These are phyloP conservation scores for Ciconia boyciana DNA, from an alignment of 2,113 vertebrate species.

Conservation along the genomic window DNA sequence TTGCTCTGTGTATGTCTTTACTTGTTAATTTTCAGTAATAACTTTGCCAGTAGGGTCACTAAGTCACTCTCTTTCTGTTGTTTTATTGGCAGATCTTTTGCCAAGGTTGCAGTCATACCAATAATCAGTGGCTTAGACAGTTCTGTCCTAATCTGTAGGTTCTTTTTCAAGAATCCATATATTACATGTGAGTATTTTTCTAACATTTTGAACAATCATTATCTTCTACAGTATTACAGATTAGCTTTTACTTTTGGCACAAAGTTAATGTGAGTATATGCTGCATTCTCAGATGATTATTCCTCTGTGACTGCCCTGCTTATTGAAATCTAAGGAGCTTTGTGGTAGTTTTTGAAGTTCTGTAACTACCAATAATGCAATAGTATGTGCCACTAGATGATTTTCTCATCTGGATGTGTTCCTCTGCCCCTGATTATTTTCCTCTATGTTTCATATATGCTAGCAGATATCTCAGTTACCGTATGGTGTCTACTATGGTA, in stretches of 20 bases:
- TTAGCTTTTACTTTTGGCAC: neutral
- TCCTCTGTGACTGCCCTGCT: neutral
- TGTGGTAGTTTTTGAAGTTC: neutral
- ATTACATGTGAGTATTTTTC: neutral
- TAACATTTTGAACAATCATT: neutral
- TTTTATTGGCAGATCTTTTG: neutral
- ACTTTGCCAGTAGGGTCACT: neutral
- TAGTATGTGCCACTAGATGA: neutral
- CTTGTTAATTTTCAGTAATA: neutral
- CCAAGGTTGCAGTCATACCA: neutral
- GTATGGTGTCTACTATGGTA: neutral
- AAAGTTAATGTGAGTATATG: neutral
- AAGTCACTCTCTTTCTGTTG: neutral
- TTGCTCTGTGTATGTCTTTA: neutral
- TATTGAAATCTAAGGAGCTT: neutral
- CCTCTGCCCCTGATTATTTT: neutral
- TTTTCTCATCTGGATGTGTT: neutral
- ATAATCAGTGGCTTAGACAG: neutral
- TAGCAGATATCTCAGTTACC: neutral
- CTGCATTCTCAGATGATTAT: neutral
- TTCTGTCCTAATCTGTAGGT: neutral
- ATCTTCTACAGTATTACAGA: neutral
- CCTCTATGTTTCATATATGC: neutral
- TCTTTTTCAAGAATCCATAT: neutral
- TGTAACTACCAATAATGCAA: neutral